Conservation (phyloP, 2,888 invertebrate genomes). For the Dynastes tityus region DNA sequence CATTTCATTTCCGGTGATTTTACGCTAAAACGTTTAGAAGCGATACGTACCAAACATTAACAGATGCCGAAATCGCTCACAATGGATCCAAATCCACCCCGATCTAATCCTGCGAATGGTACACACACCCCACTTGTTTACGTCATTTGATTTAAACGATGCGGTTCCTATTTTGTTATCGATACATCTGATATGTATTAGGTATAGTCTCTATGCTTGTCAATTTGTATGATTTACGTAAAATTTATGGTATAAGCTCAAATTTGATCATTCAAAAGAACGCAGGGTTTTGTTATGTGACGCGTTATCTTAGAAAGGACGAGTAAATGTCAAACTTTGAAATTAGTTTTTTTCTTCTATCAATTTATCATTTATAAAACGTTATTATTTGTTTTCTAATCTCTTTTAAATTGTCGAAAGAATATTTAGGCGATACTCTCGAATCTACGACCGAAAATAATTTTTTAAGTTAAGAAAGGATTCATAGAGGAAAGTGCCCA, state of each 20-base stretch:
- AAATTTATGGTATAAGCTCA: neutral
- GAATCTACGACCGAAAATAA: too few species aligned
- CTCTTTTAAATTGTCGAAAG: too few species aligned
- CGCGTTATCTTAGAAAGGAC: too few species aligned
- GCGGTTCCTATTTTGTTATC: constrained; percentile 11
- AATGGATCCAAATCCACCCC: neutral
- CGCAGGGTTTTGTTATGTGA: too few species aligned
- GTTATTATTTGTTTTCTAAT: too few species aligned
- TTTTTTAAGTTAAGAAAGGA: too few species aligned
- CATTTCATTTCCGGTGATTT: constrained; percentile 4
- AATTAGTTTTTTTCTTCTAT: too few species aligned
- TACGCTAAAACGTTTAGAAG: neutral
- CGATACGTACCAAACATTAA: constrained; percentile 9
- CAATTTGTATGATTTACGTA: neutral
- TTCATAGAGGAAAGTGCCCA: too few species aligned
- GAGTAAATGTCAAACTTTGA: too few species aligned
- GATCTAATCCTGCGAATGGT: neutral
- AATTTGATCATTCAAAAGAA: too few species aligned
- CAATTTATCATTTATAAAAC: too few species aligned
- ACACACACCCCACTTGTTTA: constrained; percentile 27
- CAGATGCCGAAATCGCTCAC: neutral
- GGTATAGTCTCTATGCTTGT: neutral
- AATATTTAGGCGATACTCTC: too few species aligned
- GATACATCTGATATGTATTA: constrained; percentile 2
- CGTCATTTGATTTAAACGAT: constrained; percentile 8